Evolutionary conservation across 2,797 vertebrate species (phyloP).

Genomic region (Nannoperca obscura): DNA sequence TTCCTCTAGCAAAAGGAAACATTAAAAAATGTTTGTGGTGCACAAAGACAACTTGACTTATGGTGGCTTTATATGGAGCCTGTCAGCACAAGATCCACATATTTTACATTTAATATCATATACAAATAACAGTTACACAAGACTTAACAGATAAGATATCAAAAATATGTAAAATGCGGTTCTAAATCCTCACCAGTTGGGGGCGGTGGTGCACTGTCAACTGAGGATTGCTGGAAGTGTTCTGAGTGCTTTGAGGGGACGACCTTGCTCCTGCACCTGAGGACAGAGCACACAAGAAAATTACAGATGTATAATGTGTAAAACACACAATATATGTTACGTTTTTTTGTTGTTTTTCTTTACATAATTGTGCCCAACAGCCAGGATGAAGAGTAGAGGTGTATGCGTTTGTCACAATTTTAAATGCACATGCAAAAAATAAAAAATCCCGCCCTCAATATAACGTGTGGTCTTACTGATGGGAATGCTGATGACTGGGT

Average conservation of each 20-base stretch:
- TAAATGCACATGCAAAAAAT: background rate
- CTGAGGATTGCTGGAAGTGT: constrained; percentile 84
- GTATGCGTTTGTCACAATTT: background rate
- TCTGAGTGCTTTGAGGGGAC: constrained; percentile 81
- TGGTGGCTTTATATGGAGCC: background rate
- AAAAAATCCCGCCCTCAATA: background rate
- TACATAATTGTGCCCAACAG: background rate
- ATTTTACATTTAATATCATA: background rate
- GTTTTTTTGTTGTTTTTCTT: background rate
- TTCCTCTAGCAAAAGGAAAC: background rate
- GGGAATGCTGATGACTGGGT: constrained; percentile 70
- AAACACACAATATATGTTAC: background rate
- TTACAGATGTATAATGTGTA: background rate
- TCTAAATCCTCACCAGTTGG: constrained; percentile 81
- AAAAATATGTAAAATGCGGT: constrained; percentile 33
- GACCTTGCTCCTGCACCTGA: constrained; percentile 88
- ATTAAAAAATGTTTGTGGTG: no score
- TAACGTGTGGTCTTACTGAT: constrained; percentile 71
- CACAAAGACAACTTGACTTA: background rate
- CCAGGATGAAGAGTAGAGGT: background rate
- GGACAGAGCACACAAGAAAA: constrained; percentile 15
- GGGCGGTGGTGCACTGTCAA: constrained; percentile 93
- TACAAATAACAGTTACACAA: background rate
- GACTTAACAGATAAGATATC: background rate
- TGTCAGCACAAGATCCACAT: background rate